A percentile compares a stretch with the other conserved stretches of the same genome.
phyloP scores from a whole-genome alignment of 2,797 vertebrate genomes.

The Cynopterus sphinx region DNA sequence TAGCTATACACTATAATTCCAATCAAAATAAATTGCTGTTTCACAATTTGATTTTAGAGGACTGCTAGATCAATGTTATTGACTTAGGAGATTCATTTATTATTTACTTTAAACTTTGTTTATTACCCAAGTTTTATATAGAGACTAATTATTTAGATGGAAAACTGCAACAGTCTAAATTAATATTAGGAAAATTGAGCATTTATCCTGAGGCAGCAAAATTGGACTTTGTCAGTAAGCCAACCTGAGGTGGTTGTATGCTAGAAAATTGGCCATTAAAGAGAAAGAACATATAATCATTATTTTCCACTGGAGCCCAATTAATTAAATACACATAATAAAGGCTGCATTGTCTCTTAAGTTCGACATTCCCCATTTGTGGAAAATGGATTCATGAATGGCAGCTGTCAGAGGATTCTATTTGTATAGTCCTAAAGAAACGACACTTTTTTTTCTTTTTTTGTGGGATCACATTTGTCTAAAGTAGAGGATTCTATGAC shows the following conservation, averaged over 20 bases:
- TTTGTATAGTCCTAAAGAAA: conserved; percentile 80
- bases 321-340: conserved; percentile 84
- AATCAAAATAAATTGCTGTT: conserved; percentile 79
- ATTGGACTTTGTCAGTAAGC: conserved; percentile 66
- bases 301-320: conserved; percentile 78
- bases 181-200: conserved; percentile 79
- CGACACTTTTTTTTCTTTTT: conserved; percentile 69
- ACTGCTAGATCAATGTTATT: conserved; percentile 82
- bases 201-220: conserved; percentile 82
- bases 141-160: conserved; percentile 84
- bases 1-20: conserved; percentile 68
- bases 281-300: conserved; percentile 55
- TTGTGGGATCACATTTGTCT: conserved; percentile 76
- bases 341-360: conserved; percentile 71
- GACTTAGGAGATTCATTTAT: conserved; percentile 83
- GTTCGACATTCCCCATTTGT: conserved; percentile 67
- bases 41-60: conserved; percentile 81
- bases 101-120: conserved; percentile 86
- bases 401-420: conserved; percentile 84
- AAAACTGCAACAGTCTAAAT: conserved; percentile 81
- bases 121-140: conserved; percentile 82
- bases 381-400: conserved; percentile 80
- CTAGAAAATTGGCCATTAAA: conserved; percentile 74
- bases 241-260: conserved; percentile 57
- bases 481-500: conserved; percentile 71